Evolutionary conservation across 1,140 invertebrate species (phyloP), one percentile per base, ranked within the genome.

Genomic region (Drosophila melanica): DNA sequence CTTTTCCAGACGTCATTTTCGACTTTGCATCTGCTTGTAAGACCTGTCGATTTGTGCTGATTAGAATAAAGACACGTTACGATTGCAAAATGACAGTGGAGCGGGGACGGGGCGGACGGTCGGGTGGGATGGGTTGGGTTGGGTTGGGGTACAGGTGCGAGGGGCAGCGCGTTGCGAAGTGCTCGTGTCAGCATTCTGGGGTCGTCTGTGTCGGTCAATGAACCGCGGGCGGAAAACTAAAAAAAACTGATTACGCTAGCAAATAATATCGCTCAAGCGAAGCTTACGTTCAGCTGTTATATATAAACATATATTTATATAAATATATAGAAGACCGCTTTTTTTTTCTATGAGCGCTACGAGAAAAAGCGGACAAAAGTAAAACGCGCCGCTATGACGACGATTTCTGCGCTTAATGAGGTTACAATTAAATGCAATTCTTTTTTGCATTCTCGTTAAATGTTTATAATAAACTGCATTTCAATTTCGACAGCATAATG

Each of bases 161-260:
- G 63, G 20, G 23, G 10, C 23, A 37, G 54, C 53, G 5, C 12
- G 63, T 59, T 67, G 51, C 54, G 54, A 77, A 70, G 47, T 58
- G 84, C 76, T 77, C 84, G 76, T 87, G 82, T 87, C 82, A 87
- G 82, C 84, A 79, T 35, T 82, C 57, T 86, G 72, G 74, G 82
- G 82, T 89, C 81, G 81, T 72, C 63, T 59, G 63, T 78, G 79
- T 65, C 76, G 82, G 82, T 89, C 82, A 75, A 58, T 89, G 82
- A 87, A 87, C 82, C 47, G 41, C 42, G 39, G 53, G 75, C 79
- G 75, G 79, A 79, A 86, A 84, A 86, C 70, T 66, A 57, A 55
- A 57, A 65, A 79, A 81, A 81, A 69, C 69, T 81, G 81, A 79
- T 82, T 75, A 50, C 66, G 45, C 39, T 33, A 64, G 72, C 66